Base-by-base conservation (phyloP, 2,888 invertebrate genomes). In the Ditula angustiorana region DNA sequence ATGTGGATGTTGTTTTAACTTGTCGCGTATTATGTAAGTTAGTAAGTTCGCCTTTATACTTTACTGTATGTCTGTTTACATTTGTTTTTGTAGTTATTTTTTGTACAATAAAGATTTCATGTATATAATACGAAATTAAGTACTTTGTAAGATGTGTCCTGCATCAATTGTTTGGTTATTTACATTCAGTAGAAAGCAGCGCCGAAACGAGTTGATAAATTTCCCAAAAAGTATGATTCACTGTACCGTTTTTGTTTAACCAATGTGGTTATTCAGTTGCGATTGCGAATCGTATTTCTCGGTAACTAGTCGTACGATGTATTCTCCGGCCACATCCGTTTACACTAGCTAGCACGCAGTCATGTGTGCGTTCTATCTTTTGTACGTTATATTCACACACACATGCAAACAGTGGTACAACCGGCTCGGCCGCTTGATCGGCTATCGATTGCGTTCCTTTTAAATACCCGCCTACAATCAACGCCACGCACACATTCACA, bases 401-500 rank as follows among this genome's bases (percentile, higher is more conserved):
- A 76, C 78, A 71, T 67, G 71, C 69, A 63, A 61, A 46, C 58
- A 62, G 56, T 41, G 64, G 59, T 68, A 64, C 71, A 78, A 85
- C 85, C 82, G 82, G 84, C 81, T 76, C 69, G 73, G 73, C 75
- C 76, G 75, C 78, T 76, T 71, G 82, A 86, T 87, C 84, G 80
- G 77, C 80, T 80, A 87, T 88, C 86, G 89, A 89, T 88, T 84
- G 82, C 80, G 80, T 77, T 74, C 80, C 70, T 71, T 71, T 72
- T 80, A 82, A 83, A 84, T 80, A 81, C 81, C 74, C 77, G 71
- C 74, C 73, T 74, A 74, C 75, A 79, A 79, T 79, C 75, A 76
- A 73, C 76, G 74, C 69, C 65, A 70, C 71, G 28, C 64, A 59
- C 59, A 67, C 63, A 64, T 35, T n/a, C 58, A 46, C 52, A 46